Evolutionary conservation across 2,797 vertebrate genomes (phyloP), one percentile per base, ranked within the genome.

Genomic region (Sebastiscus albofasciatus): DNA sequence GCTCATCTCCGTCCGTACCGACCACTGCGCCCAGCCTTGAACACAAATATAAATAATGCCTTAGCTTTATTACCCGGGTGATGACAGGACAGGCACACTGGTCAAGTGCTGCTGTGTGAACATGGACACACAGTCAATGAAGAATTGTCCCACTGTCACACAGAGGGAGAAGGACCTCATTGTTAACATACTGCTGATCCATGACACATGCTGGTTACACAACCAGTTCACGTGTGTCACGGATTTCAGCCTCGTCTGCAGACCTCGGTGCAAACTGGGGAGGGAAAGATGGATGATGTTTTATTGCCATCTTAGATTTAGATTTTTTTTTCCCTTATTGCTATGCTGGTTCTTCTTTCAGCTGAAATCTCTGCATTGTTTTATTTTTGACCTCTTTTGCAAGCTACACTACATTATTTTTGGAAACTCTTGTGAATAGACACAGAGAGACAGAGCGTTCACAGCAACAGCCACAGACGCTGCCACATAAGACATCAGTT

Each of bases 161-260:
- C 65, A 60, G 52, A 69, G 20, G 24, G 66, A 89, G 73, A 90
- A 82, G 61, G 73, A 82, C 46, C 22, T 66, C 33, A 66, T 92
- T 93, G 90, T 94, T 90, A 68, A 72, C 82, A 77, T 54, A 59
- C 77, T 70, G 72, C 36, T 72, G 70, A 88, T 88, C 70, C 52
- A 24, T 77, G 74, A 87, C 84, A 77, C 88, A 84, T 66, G 67
- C 55, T 78, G 82, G 22, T 85, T 87, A 84, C 69, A 58, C 64
- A 75, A 81, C 61, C 33, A n/a, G 56, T 65, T 86, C 72, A 80
- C 72, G 39, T 66, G 74, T 72, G 75, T 74, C 58, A 18, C 66
- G 42, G 65, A 58, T 68, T 55, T 29, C 36, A 69, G 27, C 54
- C 16, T 66, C 39, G 5, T 72, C 39, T 58, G 65, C 42, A 66